A percentile compares a stretch with the other conserved stretches of the same genome.
Conservation (phyloP, 1,140 invertebrate species). For the Drosophila nigrodunni region DNA sequence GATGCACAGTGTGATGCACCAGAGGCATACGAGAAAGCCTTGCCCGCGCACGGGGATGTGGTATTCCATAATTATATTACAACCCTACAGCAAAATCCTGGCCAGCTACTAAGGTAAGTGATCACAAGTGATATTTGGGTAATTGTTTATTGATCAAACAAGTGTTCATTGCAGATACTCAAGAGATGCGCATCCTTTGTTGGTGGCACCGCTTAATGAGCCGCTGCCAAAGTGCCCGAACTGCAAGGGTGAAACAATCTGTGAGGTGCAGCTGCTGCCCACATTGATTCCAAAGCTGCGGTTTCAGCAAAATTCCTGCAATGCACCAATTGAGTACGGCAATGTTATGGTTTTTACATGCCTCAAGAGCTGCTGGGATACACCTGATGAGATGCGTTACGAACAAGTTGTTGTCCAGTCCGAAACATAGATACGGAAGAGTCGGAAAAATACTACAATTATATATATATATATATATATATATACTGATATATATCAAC, state of each 20-base stretch:
- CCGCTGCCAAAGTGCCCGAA: slow-evolving; percentile 87
- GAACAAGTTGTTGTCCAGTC: slow-evolving; percentile 92
- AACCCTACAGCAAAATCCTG: slow-evolving; percentile 90
- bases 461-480: slow-evolving; percentile 11
- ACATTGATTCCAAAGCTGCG: slow-evolving; percentile 90
- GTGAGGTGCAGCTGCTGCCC: slow-evolving; percentile 93
- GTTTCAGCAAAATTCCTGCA: slow-evolving; percentile 85
- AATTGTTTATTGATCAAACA: slow-evolving; percentile 43
- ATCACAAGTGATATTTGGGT: not conserved
- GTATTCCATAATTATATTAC: slow-evolving; percentile 92
- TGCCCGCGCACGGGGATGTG: slow-evolving; percentile 91
- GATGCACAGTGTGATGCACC: slow-evolving; percentile 68
- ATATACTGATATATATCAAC: slow-evolving; percentile 51
- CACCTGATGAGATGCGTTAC: slow-evolving; percentile 88
- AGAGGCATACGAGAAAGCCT: slow-evolving; percentile 91
- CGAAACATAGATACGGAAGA: slow-evolving; percentile 85
- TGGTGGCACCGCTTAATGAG: slow-evolving; percentile 88
- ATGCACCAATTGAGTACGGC: slow-evolving; percentile 90
- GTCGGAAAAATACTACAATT: not conserved
- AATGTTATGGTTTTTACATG: slow-evolving; percentile 93
- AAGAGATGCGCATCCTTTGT: slow-evolving; percentile 88
- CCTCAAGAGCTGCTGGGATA: slow-evolving; percentile 92
- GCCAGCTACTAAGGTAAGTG: slow-evolving; percentile 90
- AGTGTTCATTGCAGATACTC: slow-evolving; percentile 86
- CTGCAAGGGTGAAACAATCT: slow-evolving; percentile 90